Percentiles rank a stretch among this genome's conserved stretches.
These are phyloP conservation scores for Lysandra bellargus DNA, from an alignment of 2,888 invertebrate species.

Conservation along the genomic window DNA sequence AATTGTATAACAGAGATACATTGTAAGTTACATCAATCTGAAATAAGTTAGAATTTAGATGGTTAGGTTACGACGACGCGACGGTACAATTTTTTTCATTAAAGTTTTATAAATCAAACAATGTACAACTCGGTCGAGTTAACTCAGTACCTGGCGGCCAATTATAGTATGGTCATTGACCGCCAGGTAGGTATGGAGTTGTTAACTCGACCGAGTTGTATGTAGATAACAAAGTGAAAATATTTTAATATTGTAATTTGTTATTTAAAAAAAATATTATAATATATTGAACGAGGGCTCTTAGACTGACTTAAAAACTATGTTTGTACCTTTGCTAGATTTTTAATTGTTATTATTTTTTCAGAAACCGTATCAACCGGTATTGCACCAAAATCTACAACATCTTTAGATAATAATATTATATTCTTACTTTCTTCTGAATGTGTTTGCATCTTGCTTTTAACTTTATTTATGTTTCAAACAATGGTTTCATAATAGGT, in stretches of 20 bases:
- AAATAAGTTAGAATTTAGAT: slow-evolving; percentile 40
- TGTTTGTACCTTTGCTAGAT: slow-evolving; percentile 50
- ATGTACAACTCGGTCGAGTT: no score
- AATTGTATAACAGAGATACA: slow-evolving; percentile 59
- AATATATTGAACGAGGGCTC: no score
- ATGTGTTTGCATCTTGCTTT: slow-evolving; percentile 46
- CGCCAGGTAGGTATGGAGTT: no score
- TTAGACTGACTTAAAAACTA: background rate
- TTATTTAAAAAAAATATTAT: no score
- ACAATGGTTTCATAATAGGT: no score
- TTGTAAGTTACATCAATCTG: slow-evolving; percentile 60
- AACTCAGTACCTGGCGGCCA: no score
- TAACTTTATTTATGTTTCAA: background rate
- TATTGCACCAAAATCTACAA: slow-evolving; percentile 64
- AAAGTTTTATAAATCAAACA: no score
- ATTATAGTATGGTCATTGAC: no score
- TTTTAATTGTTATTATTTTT: slow-evolving; percentile 56
- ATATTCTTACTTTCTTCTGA: slow-evolving; percentile 52
- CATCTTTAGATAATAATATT: slow-evolving; percentile 39
- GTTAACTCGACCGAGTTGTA: no score
- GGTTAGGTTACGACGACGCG: slow-evolving; percentile 7
- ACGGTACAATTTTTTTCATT: no score
- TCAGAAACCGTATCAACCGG: slow-evolving; percentile 60
- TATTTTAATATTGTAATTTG: no score
- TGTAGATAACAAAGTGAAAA: no score